Conservation (phyloP, 2,888 invertebrate genomes). For the Drosophila nigritarsus region DNA sequence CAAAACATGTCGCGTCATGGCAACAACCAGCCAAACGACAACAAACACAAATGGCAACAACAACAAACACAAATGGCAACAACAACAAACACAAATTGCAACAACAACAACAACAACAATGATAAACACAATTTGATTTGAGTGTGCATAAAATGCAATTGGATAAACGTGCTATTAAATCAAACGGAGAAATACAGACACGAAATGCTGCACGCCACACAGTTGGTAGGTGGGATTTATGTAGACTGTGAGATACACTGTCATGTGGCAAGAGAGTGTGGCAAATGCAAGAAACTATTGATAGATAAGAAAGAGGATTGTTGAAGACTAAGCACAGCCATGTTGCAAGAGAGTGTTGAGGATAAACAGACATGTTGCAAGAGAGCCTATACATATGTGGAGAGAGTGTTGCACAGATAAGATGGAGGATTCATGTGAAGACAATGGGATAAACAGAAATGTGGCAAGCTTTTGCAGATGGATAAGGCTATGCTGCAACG, state of each 20-base stretch:
- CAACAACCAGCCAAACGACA: no score
- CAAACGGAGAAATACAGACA: neutral
- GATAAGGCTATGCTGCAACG: neutral
- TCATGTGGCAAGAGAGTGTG: neutral
- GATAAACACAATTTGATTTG: conserved; percentile 26
- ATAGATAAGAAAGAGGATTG: neutral
- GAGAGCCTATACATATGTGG: neutral
- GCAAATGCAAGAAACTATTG: neutral
- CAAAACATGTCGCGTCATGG: conserved; percentile 69
- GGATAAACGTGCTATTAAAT: conserved; percentile 60
- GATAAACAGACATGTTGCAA: no score
- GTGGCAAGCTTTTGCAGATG: neutral
- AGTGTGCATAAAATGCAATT: conserved; percentile 59
- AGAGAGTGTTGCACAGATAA: neutral
- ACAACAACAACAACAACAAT: conserved; percentile 15
- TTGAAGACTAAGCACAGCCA: neutral
- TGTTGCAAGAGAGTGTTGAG: neutral
- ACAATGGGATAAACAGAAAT: neutral
- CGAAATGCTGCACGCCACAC: neutral
- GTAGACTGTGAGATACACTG: neutral
- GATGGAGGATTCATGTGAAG: neutral
- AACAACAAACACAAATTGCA: conserved; percentile 24
- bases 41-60: conserved; percentile 15
- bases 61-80: conserved; percentile 15
- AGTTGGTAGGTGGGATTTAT: no score